A percentile compares a stretch with the other conserved stretches of the same genome.
Evolutionary conservation across 1,140 invertebrate genomes (phyloP).

Genomic region (Orussus abietinus): DNA sequence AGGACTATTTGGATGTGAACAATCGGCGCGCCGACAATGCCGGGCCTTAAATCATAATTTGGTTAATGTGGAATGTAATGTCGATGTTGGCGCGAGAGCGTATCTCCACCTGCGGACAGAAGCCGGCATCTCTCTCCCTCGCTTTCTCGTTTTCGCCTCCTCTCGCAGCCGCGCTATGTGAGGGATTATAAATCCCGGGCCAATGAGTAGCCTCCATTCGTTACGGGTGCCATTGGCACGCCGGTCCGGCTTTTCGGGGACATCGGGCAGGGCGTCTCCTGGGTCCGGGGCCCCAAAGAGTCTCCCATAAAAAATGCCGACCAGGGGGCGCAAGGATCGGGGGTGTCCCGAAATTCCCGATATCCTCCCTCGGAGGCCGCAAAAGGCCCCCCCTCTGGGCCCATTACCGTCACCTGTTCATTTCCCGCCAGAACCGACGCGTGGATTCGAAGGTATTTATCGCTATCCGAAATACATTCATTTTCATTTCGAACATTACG

Average conservation of each 20-base stretch:
- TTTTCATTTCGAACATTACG: slow-evolving; percentile 54
- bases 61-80: slow-evolving; percentile 54
- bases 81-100: slow-evolving; percentile 44
- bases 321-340: slow-evolving; percentile 29
- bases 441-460: slow-evolving; percentile 44
- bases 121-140: slow-evolving; percentile 10
- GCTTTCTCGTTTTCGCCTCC: slow-evolving; percentile 17
- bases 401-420: slow-evolving; percentile 47
- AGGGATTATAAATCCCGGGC: slow-evolving; percentile 47
- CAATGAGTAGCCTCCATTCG: slow-evolving; percentile 50
- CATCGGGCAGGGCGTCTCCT: no score
- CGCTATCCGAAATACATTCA: slow-evolving; percentile 55
- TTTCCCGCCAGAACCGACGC: slow-evolving; percentile 20
- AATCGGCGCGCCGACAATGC: slow-evolving; percentile 48
- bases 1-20: slow-evolving; percentile 48
- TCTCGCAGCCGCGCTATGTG: slow-evolving; percentile 23
- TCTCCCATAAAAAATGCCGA: slow-evolving; percentile 41
- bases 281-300: slow-evolving; percentile 6
- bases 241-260: slow-evolving; percentile 30
- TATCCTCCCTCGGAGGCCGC: no score
- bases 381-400: no score
- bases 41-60: slow-evolving; percentile 53
- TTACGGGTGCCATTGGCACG: slow-evolving; percentile 40
- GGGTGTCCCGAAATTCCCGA: no score
- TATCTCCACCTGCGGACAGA: slow-evolving; percentile 31